Percentiles rank a stretch among this genome's conserved stretches.
Evolutionary conservation across 2,113 vertebrate genomes (phyloP).

Genomic region (Lophochroa leadbeateri): DNA sequence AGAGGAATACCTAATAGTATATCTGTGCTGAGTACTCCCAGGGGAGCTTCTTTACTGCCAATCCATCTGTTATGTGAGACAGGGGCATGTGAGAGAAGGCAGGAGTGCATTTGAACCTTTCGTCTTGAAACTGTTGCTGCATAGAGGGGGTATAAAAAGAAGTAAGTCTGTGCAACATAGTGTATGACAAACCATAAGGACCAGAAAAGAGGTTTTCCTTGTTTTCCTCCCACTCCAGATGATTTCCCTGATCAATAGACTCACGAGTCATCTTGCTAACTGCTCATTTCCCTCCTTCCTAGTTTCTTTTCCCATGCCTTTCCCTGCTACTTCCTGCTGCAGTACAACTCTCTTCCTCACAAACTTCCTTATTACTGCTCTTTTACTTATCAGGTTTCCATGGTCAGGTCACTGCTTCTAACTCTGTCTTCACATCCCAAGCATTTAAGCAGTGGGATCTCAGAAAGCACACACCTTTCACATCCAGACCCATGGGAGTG

Average conservation of each 20-base stretch:
- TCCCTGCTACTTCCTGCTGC: neutral
- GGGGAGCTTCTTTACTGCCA: neutral
- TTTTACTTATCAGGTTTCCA: neutral
- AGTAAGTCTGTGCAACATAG: neutral
- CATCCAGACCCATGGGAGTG: neutral
- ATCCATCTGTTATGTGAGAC: neutral
- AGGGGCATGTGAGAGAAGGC: neutral
- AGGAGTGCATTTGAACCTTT: neutral
- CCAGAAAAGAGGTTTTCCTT: neutral
- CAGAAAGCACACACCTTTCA: neutral
- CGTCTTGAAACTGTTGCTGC: neutral
- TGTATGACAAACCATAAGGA: neutral
- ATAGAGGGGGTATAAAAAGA: neutral
- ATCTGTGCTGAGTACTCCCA: neutral
- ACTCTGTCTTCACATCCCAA: neutral
- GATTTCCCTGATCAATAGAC: neutral
- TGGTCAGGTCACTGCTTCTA: neutral
- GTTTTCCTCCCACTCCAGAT: neutral
- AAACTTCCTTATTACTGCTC: neutral
- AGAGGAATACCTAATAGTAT: neutral
- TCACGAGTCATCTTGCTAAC: neutral
- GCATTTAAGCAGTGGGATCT: neutral
- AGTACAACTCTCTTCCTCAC: neutral
- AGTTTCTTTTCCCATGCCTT: neutral
- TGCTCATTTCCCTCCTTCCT: neutral